Evolutionary conservation across 2,888 invertebrate species (phyloP).

Genomic region (Ceratothoa steindachneri): DNA sequence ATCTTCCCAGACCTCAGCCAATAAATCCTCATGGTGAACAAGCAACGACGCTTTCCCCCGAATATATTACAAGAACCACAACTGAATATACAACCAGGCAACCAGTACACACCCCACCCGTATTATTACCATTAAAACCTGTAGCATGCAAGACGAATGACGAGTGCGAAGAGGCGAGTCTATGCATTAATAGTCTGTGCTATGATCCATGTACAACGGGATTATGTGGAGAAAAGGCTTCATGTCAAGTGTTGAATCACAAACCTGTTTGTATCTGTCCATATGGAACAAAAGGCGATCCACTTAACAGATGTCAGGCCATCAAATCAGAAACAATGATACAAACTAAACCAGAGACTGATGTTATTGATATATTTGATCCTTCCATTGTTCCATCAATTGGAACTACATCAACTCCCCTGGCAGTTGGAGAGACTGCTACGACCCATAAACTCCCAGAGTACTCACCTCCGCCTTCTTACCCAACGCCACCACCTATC

Average conservation of each 20-base stretch:
- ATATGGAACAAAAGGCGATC: slow-evolving; percentile 47
- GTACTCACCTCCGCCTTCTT: slow-evolving; percentile 18
- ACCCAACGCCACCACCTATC: slow-evolving; percentile 33
- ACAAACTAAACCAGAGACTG: slow-evolving; percentile 14
- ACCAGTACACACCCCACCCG: slow-evolving; percentile 56
- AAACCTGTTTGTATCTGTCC: slow-evolving; percentile 48
- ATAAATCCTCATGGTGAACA: slow-evolving; percentile 19
- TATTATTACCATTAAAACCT: slow-evolving; percentile 12
- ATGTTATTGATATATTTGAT: background rate
- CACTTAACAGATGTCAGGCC: slow-evolving; percentile 21
- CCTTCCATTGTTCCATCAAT: slow-evolving; percentile 5
- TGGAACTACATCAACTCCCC: background rate
- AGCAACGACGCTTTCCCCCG: slow-evolving; percentile 1
- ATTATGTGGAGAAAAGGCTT: slow-evolving; percentile 38
- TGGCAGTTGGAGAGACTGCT: background rate
- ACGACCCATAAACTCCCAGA: background rate
- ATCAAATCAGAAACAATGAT: slow-evolving; percentile 10
- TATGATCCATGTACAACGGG: slow-evolving; percentile 61
- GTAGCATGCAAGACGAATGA: slow-evolving; percentile 50
- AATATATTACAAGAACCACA: background rate
- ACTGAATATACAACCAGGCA: background rate
- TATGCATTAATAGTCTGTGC: slow-evolving; percentile 50
- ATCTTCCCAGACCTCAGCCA: slow-evolving; percentile 40
- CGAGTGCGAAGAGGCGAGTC: slow-evolving; percentile 50
- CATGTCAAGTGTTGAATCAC: slow-evolving; percentile 46